Conservation (phyloP, 92 coral and sea anemone species). For the Muricea muricata region DNA sequence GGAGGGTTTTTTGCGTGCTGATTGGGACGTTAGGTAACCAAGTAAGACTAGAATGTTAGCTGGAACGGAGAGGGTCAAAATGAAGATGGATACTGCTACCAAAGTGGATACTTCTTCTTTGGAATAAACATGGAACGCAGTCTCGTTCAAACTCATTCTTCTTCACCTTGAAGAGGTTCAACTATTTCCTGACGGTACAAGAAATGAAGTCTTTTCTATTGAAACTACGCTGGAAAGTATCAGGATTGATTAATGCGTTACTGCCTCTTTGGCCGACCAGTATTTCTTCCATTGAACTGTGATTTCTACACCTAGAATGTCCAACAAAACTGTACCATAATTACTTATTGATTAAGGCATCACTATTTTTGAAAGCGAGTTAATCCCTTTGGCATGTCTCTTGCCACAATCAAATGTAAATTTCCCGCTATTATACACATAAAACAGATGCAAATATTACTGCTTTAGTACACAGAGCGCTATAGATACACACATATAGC, state of each 20-base stretch:
- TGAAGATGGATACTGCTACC: not conserved
- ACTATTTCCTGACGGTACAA: no score
- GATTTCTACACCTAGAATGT: not conserved
- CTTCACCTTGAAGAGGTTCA: not conserved
- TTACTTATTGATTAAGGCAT: not conserved
- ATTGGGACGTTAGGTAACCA: not conserved
- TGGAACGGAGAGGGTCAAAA: not conserved
- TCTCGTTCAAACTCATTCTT: not conserved
- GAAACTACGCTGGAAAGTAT: not conserved
- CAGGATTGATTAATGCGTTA: no score
- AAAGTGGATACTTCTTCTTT: not conserved
- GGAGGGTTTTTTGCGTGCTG: slow-evolving; percentile 34
- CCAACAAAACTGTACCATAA: not conserved
- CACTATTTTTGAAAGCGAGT: not conserved
- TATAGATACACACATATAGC: no score
- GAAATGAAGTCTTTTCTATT: not conserved
- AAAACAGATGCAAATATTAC: no score
- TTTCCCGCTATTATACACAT: no score
- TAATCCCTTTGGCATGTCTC: not conserved
- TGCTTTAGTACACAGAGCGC: no score
- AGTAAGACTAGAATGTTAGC: slow-evolving; percentile 45
- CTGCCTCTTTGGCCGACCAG: no score
- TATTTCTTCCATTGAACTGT: no score
- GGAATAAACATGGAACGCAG: not conserved
- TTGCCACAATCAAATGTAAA: not conserved